Conservation (phyloP, 2,888 invertebrate genomes). For the Oconnorella tubifera region DNA sequence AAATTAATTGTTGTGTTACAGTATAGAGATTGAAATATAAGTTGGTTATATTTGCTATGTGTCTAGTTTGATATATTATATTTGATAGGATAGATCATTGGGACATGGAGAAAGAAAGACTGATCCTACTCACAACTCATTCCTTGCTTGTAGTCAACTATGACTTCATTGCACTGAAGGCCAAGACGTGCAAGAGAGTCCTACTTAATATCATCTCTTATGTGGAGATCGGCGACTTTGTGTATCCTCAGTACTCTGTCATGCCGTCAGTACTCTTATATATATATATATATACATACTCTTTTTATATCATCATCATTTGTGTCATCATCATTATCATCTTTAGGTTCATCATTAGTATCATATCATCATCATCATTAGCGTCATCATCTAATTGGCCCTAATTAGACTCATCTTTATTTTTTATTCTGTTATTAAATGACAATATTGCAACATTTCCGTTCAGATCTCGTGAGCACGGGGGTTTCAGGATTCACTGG, state of each 20-base stretch:
- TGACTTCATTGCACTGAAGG: conserved; percentile 67
- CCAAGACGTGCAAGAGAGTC: conserved; percentile 49
- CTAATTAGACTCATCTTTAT: no score
- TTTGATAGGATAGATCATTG: conserved; percentile 73
- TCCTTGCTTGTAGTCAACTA: conserved; percentile 73
- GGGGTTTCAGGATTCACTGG: conserved; percentile 75
- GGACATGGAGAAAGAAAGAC: conserved; percentile 80
- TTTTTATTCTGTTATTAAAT: no score
- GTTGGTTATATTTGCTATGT: no score
- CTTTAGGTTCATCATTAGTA: no score
- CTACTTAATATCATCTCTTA: conserved; percentile 69
- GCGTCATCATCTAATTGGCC: no score
- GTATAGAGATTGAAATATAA: no score
- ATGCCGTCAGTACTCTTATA: conserved; percentile 82
- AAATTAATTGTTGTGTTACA: no score
- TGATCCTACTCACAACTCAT: conserved; percentile 70
- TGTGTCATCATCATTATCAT: no score
- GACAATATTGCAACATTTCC: no score
- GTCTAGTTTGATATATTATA: background rate
- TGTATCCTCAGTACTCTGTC: conserved; percentile 74
- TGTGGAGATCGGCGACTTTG: conserved; percentile 71
- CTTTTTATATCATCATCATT: no score
- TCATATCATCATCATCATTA: no score
- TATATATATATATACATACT: no score
- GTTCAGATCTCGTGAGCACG: conserved; percentile 66